Percentiles rank a stretch among this genome's conserved stretches.
phyloP scores from a whole-genome alignment of 2,797 vertebrate genomes.

The Peromyscus attwateri region DNA sequence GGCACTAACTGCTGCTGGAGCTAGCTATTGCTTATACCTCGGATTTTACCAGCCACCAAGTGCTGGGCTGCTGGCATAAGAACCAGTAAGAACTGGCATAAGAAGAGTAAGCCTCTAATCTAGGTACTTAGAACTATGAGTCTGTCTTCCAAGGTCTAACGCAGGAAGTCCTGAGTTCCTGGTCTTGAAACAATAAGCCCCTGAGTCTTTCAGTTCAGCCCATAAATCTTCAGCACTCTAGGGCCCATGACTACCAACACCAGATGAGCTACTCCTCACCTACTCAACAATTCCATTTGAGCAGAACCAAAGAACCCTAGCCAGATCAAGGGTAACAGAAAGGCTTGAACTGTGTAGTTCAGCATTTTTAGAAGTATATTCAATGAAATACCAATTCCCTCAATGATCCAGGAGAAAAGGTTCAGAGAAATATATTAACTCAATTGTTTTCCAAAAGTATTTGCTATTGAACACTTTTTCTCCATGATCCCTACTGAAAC shows the following conservation, averaged over 20 bases:
- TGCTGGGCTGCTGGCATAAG: not conserved
- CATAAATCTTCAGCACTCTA: not conserved
- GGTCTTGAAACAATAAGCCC: not conserved
- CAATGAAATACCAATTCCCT: slow-evolving; percentile 3
- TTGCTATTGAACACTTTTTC: not conserved
- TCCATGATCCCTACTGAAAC: not conserved
- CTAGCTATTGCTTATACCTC: not conserved
- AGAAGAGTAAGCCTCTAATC: not conserved
- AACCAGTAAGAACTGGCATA: not conserved
- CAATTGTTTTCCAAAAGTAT: slow-evolving; percentile 54
- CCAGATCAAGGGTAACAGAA: not conserved
- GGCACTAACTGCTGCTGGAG: not conserved
- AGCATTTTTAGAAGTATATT: slow-evolving; percentile 10
- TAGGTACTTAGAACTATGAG: not conserved
- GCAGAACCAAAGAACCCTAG: not conserved
- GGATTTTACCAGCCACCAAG: not conserved
- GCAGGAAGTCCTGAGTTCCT: not conserved
- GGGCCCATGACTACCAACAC: not conserved
- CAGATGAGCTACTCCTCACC: not conserved
- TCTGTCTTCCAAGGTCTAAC: not conserved
- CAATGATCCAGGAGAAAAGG: slow-evolving; percentile 22
- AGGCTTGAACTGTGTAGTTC: not conserved
- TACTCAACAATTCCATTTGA: not conserved
- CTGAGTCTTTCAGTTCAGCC: not conserved
- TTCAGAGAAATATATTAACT: slow-evolving; percentile 41